Evolutionary conservation across 2,888 invertebrate species (phyloP).

Genomic region (Ectemnius lituratus): DNA sequence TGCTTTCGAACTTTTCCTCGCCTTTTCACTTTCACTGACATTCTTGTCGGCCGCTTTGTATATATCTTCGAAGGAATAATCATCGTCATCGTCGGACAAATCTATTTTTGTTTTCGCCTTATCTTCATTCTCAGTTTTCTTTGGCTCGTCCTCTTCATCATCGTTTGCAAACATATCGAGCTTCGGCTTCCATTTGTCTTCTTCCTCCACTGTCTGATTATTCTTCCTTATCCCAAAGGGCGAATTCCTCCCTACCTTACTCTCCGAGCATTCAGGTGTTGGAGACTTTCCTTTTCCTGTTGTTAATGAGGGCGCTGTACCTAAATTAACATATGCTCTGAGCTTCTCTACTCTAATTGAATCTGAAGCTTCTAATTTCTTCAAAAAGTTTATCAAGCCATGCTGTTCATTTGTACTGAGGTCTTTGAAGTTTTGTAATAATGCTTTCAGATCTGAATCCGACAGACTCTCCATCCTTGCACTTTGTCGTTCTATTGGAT

Average conservation of each 20-base stretch:
- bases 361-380: conserved; percentile 88
- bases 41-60: conserved; percentile 88
- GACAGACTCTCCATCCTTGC: conserved; percentile 86
- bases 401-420: conserved; percentile 90
- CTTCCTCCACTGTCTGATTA: conserved; percentile 68
- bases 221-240: conserved; percentile 79
- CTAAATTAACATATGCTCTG: conserved; percentile 86
- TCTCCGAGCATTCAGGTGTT: conserved; percentile 48
- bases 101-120: conserved; percentile 78
- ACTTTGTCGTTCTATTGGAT: conserved; percentile 49
- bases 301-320: conserved; percentile 62
- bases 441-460: conserved; percentile 88
- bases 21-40: conserved; percentile 83
- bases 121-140: conserved; percentile 60
- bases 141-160: conserved; percentile 64
- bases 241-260: conserved; percentile 67
- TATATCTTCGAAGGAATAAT: conserved; percentile 91
- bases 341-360: conserved; percentile 88
- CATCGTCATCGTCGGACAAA: conserved; percentile 87
- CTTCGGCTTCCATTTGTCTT: conserved; percentile 74
- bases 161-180: conserved; percentile 75
- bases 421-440: conserved; percentile 90
- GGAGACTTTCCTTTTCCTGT: conserved; percentile 49
- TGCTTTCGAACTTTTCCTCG: conserved; percentile 78
- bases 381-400: conserved; percentile 88